These are phyloP conservation scores for Telmatherina bonti DNA, from an alignment of 2,797 vertebrate genomes.

Conservation along the genomic window DNA sequence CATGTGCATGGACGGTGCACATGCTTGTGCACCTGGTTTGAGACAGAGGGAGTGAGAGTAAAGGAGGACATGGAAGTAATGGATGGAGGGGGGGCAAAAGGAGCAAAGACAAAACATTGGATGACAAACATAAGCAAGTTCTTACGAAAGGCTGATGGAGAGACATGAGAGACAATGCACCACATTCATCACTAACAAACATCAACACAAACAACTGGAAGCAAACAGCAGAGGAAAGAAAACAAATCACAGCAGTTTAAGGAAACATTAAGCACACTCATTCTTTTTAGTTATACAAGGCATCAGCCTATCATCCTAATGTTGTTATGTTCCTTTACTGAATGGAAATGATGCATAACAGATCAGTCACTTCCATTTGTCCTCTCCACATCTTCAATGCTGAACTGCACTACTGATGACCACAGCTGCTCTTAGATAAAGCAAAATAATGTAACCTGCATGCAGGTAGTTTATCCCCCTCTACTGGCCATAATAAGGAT, in stretches of 20 bases:
- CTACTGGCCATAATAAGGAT: slow-evolving; percentile 70
- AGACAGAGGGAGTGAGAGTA: slow-evolving; percentile 35
- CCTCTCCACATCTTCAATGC: slow-evolving; percentile 39
- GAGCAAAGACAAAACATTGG: slow-evolving; percentile 72
- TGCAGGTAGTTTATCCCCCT: slow-evolving; percentile 74
- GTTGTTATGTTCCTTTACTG: slow-evolving; percentile 68
- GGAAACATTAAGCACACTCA: slow-evolving; percentile 65
- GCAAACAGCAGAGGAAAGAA: slow-evolving; percentile 53
- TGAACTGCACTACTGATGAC: slow-evolving; percentile 35
- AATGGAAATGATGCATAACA: slow-evolving; percentile 69
- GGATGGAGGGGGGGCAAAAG: slow-evolving; percentile 57
- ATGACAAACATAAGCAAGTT: slow-evolving; percentile 64
- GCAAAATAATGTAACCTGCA: slow-evolving; percentile 27
- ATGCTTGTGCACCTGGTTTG: slow-evolving; percentile 66
- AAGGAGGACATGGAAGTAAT: slow-evolving; percentile 30
- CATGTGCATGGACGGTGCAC: slow-evolving; percentile 46
- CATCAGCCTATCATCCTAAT: slow-evolving; percentile 63
- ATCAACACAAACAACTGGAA: slow-evolving; percentile 72
- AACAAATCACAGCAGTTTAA: slow-evolving; percentile 56
- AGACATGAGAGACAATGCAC: slow-evolving; percentile 65
- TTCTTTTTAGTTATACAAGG: slow-evolving; percentile 65
- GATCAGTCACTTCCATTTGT: slow-evolving; percentile 56
- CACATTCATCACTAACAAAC: slow-evolving; percentile 63
- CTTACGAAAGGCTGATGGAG: slow-evolving; percentile 61
- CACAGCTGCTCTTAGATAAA: slow-evolving; percentile 37